Evolutionary conservation across 2,113 vertebrate genomes (phyloP), one percentile per base, ranked within the genome.

Genomic region (Amblyopsis rosae): DNA sequence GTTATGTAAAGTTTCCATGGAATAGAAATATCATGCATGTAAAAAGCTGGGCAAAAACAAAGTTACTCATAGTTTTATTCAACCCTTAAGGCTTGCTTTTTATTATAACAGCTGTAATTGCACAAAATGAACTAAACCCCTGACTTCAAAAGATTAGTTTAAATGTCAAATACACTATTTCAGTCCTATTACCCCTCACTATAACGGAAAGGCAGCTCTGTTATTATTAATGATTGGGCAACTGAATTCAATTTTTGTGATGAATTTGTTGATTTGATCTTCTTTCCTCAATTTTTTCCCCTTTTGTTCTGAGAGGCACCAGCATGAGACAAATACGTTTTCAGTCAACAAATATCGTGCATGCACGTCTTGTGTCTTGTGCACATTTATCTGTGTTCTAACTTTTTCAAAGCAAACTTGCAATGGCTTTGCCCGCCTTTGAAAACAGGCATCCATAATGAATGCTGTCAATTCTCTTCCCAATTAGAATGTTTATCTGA

Each of bases 401-500:
- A 58, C 61, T 83, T 72, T 72, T 85, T 90, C 84, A 88, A 90
- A 89, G 84, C 70, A 16, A 76, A 79, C 69, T 17, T 48, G 79
- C 63, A 69, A 66, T 72, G 81, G 75, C 63, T 83, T 79, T 69
- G 53, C n/a, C 71, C 63, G 72, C 76, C 83, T 92, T 92, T 92
- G 91, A 91, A 89, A 86, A 81, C 75, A 71, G 73, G 75, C 88
- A 81, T 80, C 83, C 65, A 78, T 91, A 91, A 89, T 91, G 88
- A 90, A 90, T 67, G 70, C 45, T 76, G 67, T 89, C 82, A 86
- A 87, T 90, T 91, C 91, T 88, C 83, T 72, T 90, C 77, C 88
- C 86, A 92, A 90, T 91, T 92, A 91, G 86, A 85, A 82, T 90
- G 86, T 90, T 92, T 91, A 90, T 90, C 87, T 84, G 53, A 48